Evolutionary conservation across 2,797 vertebrate species (phyloP).

Genomic region (Aphelocoma californica): DNA sequence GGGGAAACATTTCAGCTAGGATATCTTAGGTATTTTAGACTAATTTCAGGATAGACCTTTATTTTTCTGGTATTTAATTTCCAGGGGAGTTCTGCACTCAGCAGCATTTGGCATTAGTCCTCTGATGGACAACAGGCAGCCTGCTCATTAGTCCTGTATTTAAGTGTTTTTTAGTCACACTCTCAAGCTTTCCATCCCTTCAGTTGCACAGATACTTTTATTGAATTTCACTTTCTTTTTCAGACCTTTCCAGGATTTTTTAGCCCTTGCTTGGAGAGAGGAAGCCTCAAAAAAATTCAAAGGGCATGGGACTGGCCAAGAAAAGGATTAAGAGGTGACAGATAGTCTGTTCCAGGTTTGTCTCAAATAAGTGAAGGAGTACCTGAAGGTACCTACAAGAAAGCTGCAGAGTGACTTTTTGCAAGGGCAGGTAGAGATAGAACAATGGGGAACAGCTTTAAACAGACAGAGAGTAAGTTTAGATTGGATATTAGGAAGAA

Average conservation of each 20-base stretch:
- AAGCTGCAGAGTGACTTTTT: background rate
- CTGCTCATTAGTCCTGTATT: background rate
- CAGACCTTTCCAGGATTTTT: background rate
- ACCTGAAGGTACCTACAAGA: background rate
- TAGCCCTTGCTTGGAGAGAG: background rate
- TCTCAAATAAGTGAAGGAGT: background rate
- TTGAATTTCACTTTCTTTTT: background rate
- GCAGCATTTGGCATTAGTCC: background rate
- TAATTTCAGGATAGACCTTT: background rate
- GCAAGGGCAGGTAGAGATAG: background rate
- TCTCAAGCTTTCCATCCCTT: background rate
- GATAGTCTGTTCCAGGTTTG: background rate
- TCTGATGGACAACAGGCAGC: background rate
- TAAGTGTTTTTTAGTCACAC: background rate
- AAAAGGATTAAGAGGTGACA: background rate
- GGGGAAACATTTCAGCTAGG: background rate
- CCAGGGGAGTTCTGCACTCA: background rate
- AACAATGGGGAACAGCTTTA: background rate
- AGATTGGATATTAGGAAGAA: background rate
- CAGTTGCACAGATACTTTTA: background rate
- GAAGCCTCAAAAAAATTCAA: background rate
- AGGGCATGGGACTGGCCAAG: background rate
- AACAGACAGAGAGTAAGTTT: background rate
- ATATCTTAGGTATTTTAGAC: background rate
- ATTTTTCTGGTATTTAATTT: background rate